A percentile compares a stretch with the other conserved stretches of the same genome.
Evolutionary conservation across 2,113 vertebrate genomes (phyloP).

Genomic region (Physeter macrocephalus): DNA sequence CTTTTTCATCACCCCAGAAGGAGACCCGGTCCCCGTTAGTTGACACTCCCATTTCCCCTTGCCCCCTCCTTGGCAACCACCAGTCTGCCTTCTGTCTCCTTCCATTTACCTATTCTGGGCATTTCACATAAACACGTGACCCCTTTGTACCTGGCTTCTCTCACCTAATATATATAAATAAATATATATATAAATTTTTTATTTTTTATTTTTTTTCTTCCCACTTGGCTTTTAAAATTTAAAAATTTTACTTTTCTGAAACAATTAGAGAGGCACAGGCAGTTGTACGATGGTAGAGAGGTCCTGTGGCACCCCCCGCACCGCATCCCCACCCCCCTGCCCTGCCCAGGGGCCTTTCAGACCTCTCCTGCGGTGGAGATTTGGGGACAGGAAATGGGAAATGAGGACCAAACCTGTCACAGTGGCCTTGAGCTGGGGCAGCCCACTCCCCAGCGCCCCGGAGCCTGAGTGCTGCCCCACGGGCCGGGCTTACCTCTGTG

Average conservation of each 20-base stretch:
- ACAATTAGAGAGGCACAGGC: neutral
- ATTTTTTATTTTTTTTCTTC: neutral
- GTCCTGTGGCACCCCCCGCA: rapidly evolving
- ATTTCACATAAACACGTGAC: neutral
- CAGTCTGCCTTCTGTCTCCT: neutral
- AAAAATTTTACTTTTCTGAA: neutral
- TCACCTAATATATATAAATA: neutral
- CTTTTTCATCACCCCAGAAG: neutral
- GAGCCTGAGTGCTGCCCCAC: neutral
- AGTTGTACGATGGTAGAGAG: neutral
- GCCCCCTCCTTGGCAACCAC: neutral
- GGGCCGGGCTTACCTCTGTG: constrained; percentile 30
- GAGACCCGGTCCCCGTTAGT: neutral
- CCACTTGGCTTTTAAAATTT: neutral
- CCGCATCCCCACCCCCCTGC: too few relatives aligned
- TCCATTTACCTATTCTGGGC: neutral
- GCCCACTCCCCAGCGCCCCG: neutral
- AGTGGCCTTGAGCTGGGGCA: neutral
- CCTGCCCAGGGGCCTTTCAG: neutral
- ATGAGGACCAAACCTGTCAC: rapidly evolving
- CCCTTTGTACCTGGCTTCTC: neutral
- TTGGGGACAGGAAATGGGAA: neutral
- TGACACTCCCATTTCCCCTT: rapidly evolving
- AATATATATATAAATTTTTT: neutral
- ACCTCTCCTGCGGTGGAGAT: neutral